Base-by-base conservation (phyloP, 2,113 vertebrate species). In the Isichthys henryi region DNA sequence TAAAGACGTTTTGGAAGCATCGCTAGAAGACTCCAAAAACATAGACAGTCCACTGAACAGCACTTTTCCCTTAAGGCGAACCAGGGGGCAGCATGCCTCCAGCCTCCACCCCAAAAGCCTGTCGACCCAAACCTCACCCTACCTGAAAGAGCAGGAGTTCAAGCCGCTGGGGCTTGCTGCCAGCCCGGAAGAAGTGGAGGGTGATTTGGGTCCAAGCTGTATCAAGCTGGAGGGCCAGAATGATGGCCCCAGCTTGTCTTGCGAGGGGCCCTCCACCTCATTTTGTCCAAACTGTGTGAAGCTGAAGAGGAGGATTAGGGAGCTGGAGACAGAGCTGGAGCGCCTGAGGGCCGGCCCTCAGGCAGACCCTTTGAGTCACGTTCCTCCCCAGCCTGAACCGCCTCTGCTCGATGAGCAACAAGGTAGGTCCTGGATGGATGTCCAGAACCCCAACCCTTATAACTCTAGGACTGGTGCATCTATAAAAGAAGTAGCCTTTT, bases 261-360 rank as follows among this genome's bases (percentile, higher is more conserved):
- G 87, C 0, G 93, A 95, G 93, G 95, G 96, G 2, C 97, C 98
- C 84, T 97, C 97, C 91, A 98, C 98, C 27, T 98, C 98, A 50
- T 98, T 98, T 92, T 99, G 98, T 91, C 97, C 97, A 82, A 99
- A 99, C 93, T 99, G 98, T 92, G 97, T 99, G 70, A 96, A 96
- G 53, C 94, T 99, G 49, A 98, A 97, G 95, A 97, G 95, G 94
- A 98, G 98, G 92, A 97, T 99, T 77, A 93, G 96, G 49, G 97
- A 99, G 93, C 96, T 99, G 70, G 98, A 99, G 95, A 97, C 97
- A 0, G 98, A 99, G 92, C 93, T 99, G 90, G 96, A 96, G 88
- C 96, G 94, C 93, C 94, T 98, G 92, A 96, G 96, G 95, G 96
- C 96, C 87, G 95, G 95, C 86, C 97, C 96, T 89, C 94, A 96